These are phyloP conservation scores for Montipora efflorescens DNA, from an alignment of 64 coral and sea anemone species.

Conservation along the genomic window DNA sequence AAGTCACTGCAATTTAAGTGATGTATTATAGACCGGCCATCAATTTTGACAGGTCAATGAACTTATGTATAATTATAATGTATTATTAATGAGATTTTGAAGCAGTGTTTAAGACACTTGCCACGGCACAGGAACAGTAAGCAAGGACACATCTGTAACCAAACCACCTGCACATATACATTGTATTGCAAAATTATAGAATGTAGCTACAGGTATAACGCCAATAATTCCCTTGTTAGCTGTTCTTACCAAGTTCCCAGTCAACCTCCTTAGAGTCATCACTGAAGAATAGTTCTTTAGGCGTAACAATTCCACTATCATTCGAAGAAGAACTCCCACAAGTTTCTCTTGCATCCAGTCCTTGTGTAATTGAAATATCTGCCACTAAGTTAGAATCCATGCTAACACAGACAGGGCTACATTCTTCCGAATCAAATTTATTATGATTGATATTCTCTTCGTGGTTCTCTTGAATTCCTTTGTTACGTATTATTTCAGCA, in stretches of 20 bases:
- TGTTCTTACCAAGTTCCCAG: slow-evolving; percentile 15
- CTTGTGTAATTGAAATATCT: slow-evolving; percentile 45
- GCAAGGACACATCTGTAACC: not conserved
- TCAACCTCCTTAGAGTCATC: slow-evolving; percentile 11
- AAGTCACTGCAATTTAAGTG: too few species aligned
- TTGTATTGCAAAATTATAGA: too few species aligned
- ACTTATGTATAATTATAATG: too few species aligned
- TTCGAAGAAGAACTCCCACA: slow-evolving; percentile 26
- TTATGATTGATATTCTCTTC: slow-evolving; percentile 25
- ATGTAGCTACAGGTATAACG: too few species aligned
- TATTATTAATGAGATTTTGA: too few species aligned
- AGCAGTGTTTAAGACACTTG: too few species aligned
- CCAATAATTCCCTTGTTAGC: not conserved
- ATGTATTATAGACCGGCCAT: too few species aligned
- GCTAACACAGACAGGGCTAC: slow-evolving; percentile 25
- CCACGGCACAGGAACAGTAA: too few species aligned
- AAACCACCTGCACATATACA: not conserved
- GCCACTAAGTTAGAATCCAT: slow-evolving; percentile 45
- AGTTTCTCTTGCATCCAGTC: not conserved
- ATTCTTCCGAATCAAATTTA: not conserved
- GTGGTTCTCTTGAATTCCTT: not conserved
- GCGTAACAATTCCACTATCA: slow-evolving; percentile 49
- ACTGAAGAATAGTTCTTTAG: slow-evolving; percentile 1
- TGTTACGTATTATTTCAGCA: not conserved
- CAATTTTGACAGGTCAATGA: too few species aligned